Conservation (phyloP, 2,113 vertebrate genomes). For the Nyctibius bracteatus region DNA sequence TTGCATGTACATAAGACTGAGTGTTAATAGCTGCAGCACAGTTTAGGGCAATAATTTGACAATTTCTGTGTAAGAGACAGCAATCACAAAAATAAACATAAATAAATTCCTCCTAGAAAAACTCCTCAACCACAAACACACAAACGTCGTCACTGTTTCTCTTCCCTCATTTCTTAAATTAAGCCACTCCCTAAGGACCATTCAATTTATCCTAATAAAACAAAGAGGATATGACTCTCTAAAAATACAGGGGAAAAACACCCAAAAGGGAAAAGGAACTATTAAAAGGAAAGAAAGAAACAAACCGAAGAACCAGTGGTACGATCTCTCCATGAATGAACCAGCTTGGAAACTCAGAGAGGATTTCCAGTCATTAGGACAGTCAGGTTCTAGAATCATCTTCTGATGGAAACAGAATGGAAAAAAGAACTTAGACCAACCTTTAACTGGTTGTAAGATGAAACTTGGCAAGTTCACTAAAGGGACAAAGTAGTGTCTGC, state of each 20-base stretch:
- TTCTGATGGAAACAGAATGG: not conserved
- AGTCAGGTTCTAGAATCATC: not conserved
- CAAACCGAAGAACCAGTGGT: not conserved
- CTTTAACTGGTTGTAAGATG: not conserved
- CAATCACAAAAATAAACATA: not conserved
- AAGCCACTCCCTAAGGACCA: not conserved
- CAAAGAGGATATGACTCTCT: not conserved
- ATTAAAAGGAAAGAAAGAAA: not conserved
- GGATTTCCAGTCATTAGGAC: not conserved
- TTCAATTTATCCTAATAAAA: not conserved
- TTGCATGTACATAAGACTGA: not conserved
- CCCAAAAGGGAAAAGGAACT: not conserved
- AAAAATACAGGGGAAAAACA: not conserved
- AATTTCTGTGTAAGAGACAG: not conserved
- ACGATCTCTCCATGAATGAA: not conserved
- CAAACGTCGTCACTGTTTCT: not conserved
- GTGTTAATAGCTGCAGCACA: not conserved
- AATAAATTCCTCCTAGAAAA: not conserved
- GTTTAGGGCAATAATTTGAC: not conserved
- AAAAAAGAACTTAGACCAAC: not conserved
- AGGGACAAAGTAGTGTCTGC: not conserved
- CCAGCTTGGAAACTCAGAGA: not conserved
- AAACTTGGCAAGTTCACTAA: not conserved
- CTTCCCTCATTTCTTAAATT: not conserved
- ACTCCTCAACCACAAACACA: not conserved